Percentiles rank a stretch among this genome's conserved stretches.
phyloP scores from a whole-genome alignment of 1,140 invertebrate species.

The Pomacea maculata region DNA sequence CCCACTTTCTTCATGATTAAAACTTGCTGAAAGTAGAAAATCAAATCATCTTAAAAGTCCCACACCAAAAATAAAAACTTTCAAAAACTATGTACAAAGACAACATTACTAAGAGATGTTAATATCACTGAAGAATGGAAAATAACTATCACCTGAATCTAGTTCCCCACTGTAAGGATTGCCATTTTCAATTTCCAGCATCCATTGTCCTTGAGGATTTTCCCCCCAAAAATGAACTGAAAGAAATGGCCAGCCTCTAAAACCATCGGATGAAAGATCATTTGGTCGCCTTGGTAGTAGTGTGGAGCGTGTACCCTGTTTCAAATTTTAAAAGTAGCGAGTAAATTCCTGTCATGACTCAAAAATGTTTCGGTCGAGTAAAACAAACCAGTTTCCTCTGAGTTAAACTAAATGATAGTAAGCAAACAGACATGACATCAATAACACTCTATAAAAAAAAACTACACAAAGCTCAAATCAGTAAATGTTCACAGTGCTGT shows the following conservation, averaged over 20 bases:
- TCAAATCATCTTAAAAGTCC: not conserved
- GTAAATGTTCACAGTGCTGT: no score
- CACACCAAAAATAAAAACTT: not conserved
- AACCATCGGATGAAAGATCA: constrained; percentile 42
- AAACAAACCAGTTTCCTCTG: no score
- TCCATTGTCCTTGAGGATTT: constrained; percentile 50
- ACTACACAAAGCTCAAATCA: no score
- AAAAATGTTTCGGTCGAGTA: no score
- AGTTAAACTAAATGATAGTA: no score
- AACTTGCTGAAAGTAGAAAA: no score
- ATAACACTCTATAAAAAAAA: no score
- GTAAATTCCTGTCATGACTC: no score
- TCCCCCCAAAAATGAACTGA: constrained; percentile 75
- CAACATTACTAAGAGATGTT: not conserved
- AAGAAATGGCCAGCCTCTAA: constrained; percentile 77
- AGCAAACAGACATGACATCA: no score
- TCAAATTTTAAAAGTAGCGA: no score
- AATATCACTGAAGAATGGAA: not conserved
- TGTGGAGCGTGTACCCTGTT: constrained; percentile 35
- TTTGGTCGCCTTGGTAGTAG: constrained; percentile 39
- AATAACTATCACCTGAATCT: not conserved
- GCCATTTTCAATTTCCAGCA: constrained; percentile 40
- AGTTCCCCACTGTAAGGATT: constrained; percentile 7
- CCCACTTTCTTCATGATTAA: no score
- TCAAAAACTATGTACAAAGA: not conserved